Base-by-base conservation (phyloP, 1,140 invertebrate species). In the Camponotus pennsylvanicus region DNA sequence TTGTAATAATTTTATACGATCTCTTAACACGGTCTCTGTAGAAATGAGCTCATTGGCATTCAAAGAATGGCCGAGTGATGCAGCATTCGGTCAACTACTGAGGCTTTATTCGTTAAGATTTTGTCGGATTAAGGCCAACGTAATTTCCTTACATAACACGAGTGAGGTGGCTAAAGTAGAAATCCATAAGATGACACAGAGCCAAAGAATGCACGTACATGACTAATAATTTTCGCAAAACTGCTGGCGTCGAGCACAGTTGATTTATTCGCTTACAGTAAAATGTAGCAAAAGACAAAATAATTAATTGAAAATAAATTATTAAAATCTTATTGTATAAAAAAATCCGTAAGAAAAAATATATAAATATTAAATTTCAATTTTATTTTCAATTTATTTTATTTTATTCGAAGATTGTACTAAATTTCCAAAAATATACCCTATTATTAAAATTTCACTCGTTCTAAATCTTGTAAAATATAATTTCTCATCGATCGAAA, bases 51-150 rank as follows among this genome's bases (percentile, higher is more conserved):
- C 45, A 69, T 80, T 80, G 66, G 63, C 49, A 71, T 86, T 86
- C 67, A 42, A 59, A 45, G 66, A 77, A 85, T 70, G 78, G 79
- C 63, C 88, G 82, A 89, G 76, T 89, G 15, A 52, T 52, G 85
- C 64, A 71, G 45, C 63, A 84, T 77, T 85, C 64, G 79, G 75
- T 84, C 78, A 64, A 59, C 76, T 61, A 69, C 75, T 59, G 70
- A n/a, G 64, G 85, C 85, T 85, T 87, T 42, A 77, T 87, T 70
- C 59, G 15, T 15, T 52, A 49, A 80, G 75, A 85, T 80, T 55
- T 49, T 42, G 49, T 64, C 80, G 59, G 88, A 90, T 90, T 90
- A 90, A 89, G 86, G 86, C 52, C 76, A 89, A 80, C 61, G 59
- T 64, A 78, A 42, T 77, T 61, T 75, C 85, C 61, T 90, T 90